A percentile compares a stretch with the other conserved stretches of the same genome.
phyloP scores from a whole-genome alignment of 2,113 vertebrate genomes.

The Carlito syrichta region DNA sequence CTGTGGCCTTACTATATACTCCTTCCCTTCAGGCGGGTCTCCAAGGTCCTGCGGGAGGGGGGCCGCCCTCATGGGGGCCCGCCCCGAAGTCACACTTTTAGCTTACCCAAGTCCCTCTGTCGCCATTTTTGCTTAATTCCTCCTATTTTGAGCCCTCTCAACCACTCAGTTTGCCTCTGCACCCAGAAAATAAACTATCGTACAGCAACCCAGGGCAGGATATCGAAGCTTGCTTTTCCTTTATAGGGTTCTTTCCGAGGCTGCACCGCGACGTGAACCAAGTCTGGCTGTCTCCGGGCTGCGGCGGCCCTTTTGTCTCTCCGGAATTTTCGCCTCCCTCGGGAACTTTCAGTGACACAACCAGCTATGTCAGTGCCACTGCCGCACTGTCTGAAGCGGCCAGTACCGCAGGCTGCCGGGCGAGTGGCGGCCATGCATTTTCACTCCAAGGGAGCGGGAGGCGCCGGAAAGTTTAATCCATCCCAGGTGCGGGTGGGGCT shows the following conservation, averaged over 20 bases:
- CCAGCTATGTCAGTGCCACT: not conserved
- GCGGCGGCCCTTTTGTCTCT: not conserved
- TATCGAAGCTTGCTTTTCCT: not conserved
- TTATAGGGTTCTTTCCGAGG: not conserved
- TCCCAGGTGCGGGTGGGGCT: not conserved
- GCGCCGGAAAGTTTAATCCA: not conserved
- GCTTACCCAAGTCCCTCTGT: not conserved
- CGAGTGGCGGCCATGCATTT: not conserved
- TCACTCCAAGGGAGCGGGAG: rapidly evolving
- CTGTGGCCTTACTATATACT: not conserved
- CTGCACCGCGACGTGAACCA: not conserved
- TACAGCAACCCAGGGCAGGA: not conserved
- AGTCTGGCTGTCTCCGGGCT: not conserved
- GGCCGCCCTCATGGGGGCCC: rapidly evolving
- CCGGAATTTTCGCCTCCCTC: not conserved
- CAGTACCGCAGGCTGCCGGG: not conserved
- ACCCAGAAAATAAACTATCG: not conserved
- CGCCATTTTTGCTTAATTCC: not conserved
- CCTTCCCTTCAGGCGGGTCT: not conserved
- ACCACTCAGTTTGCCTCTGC: not conserved
- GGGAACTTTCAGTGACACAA: not conserved
- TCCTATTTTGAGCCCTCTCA: not conserved
- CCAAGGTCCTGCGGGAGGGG: not conserved
- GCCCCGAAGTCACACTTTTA: not conserved
- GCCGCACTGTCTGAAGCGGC: not conserved